A percentile compares a stretch with the other conserved stretches of the same genome.
Evolutionary conservation across 2,888 invertebrate genomes (phyloP).

Genomic region (Trichogramma dendrolimi): DNA sequence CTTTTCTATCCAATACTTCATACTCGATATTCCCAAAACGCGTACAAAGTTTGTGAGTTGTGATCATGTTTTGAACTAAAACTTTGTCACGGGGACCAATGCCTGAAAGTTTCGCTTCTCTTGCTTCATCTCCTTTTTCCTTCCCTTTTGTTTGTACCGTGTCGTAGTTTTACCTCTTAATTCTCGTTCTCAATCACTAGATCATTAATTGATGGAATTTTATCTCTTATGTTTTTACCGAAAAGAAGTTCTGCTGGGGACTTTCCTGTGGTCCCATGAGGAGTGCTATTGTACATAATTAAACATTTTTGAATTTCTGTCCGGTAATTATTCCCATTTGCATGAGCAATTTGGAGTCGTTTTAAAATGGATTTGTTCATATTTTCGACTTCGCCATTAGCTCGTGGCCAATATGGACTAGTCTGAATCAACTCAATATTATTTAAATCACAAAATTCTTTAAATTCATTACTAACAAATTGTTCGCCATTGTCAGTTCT

Average conservation of each 20-base stretch:
- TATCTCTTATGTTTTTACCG: slow-evolving; percentile 36
- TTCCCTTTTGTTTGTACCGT: slow-evolving; percentile 3
- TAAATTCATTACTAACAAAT: too few relatives aligned
- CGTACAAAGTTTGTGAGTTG: neutral
- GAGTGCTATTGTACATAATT: slow-evolving; percentile 40
- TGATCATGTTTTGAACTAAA: neutral
- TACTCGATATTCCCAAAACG: neutral
- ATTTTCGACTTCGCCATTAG: too few relatives aligned
- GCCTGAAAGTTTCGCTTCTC: neutral
- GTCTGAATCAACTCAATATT: too few relatives aligned
- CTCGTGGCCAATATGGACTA: too few relatives aligned
- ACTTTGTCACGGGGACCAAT: neutral
- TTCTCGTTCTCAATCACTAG: slow-evolving; percentile 3
- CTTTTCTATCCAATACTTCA: neutral
- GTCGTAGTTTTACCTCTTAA: slow-evolving; percentile 19
- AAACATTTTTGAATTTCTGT: slow-evolving; percentile 26
- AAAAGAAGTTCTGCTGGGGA: slow-evolving; percentile 29
- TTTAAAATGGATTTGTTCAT: too few relatives aligned
- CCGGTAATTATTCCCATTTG: slow-evolving; percentile 25
- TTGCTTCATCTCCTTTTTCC: neutral
- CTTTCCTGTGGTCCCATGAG: slow-evolving; percentile 37
- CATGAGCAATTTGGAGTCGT: slow-evolving; percentile 34
- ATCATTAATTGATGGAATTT: slow-evolving; percentile 29
- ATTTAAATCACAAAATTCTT: too few relatives aligned
- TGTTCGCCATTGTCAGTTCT: too few relatives aligned